A percentile compares a stretch with the other conserved stretches of the same genome.
Evolutionary conservation across 2,888 invertebrate genomes (phyloP).

Genomic region (Branchellion lobata): DNA sequence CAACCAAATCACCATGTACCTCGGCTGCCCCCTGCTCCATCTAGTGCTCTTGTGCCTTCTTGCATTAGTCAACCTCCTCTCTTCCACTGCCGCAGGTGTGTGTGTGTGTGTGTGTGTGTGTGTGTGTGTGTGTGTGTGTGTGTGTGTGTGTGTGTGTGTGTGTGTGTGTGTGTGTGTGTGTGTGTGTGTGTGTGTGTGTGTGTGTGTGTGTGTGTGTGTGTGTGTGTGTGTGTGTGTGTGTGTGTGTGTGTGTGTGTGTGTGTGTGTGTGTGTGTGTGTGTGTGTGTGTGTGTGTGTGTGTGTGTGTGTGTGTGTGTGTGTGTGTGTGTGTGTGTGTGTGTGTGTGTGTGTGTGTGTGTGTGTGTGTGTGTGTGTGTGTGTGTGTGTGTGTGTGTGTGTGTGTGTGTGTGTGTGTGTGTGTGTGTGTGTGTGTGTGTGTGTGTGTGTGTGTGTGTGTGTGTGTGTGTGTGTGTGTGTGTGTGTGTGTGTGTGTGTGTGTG

Average conservation of each 20-base stretch:
- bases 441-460: slow-evolving; percentile 14
- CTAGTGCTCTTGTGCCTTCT: not conserved
- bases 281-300: slow-evolving; percentile 16
- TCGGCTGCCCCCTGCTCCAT: too few species aligned
- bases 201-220: slow-evolving; percentile 16
- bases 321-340: slow-evolving; percentile 16
- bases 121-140: slow-evolving; percentile 58
- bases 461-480: slow-evolving; percentile 1
- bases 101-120: slow-evolving; percentile 24
- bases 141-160: slow-evolving; percentile 47
- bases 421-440: slow-evolving; percentile 24
- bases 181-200: slow-evolving; percentile 3
- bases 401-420: slow-evolving; percentile 12
- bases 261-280: slow-evolving; percentile 29
- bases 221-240: slow-evolving; percentile 25
- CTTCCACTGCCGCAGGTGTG: not conserved
- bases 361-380: slow-evolving; percentile 1
- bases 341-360: not conserved
- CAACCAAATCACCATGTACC: too few species aligned
- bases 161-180: slow-evolving; percentile 21
- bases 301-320: slow-evolving; percentile 21
- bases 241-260: slow-evolving; percentile 37
- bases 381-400: slow-evolving; percentile 17
- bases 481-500: slow-evolving; percentile 26
- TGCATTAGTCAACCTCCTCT: not conserved